Evolutionary conservation across 1,140 invertebrate genomes (phyloP), one percentile per base, ranked within the genome.

Genomic region (Mycetomoellerius zeteki): DNA sequence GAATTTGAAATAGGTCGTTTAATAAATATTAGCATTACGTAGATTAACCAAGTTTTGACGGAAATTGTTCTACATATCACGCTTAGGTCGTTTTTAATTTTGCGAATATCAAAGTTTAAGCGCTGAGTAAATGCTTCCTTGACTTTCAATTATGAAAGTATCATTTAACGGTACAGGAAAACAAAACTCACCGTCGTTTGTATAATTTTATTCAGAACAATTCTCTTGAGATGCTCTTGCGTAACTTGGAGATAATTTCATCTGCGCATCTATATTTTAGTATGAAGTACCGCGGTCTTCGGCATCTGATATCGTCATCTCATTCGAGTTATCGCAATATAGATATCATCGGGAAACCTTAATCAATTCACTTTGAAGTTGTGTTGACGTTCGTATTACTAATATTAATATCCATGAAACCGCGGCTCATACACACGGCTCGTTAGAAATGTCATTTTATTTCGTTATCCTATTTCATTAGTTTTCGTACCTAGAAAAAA

Each of bases 21-120:
- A 82, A 71, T 72, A 56, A 72, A 12, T 37, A 82, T 72, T 72
- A 72, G 19, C 33, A 50, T 72, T 56, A 27, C 14, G 30, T n/a
- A 30, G 21, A 52, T 58, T 50, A 62, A 50, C 0, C 8, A 50
- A 62, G n/a, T 84, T 84, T 84, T 62, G 30, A 12, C 37, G 14
- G 14, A 75, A 75, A 73, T 43, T 50, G 47, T 75, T 60, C 5
- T 43, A n/a, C 0, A 2, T 7, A 8, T 8, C 4, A 16, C 54
- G 7, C 3, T 7, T 33, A 24, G 1, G 8, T 8, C 12, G 3
- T 8, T 82, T 58, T 47, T 47, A 27, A 82, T 82, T 60, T 73
- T 50, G 3, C 2, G 4, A 43, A 71, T 82, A 64, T 81, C 50
- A 21, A 60, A 73, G 5, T 72, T 81, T 56, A 72, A 43, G 0